These are phyloP conservation scores for Drosophila oshimai DNA, from an alignment of 1,140 invertebrate species.

Conservation along the genomic window DNA sequence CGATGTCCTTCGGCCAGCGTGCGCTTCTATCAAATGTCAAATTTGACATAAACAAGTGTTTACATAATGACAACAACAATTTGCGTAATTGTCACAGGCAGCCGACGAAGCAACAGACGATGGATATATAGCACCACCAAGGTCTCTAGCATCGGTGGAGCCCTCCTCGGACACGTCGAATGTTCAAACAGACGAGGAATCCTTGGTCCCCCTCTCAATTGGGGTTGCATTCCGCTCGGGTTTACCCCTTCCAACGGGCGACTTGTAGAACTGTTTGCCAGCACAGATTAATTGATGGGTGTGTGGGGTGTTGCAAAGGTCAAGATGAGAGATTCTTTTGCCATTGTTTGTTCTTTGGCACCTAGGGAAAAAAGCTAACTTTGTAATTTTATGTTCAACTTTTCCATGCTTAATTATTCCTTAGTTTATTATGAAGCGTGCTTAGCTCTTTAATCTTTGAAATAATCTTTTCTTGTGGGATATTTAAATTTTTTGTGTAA, in stretches of 20 bases:
- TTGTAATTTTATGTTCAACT: neutral
- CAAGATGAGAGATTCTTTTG: constrained; percentile 4
- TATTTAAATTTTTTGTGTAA: neutral
- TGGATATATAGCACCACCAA: neutral
- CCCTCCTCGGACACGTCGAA: neutral
- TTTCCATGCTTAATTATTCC: too few relatives aligned
- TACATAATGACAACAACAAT: constrained; percentile 81
- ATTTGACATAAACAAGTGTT: constrained; percentile 80
- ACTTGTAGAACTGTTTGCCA: constrained; percentile 20
- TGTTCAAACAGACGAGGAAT: constrained; percentile 3
- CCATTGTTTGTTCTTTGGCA: constrained; percentile 1
- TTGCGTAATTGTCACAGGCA: constrained; percentile 73
- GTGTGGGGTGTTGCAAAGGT: neutral
- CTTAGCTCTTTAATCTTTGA: neutral
- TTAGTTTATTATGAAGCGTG: constrained; percentile 1
- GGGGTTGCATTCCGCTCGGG: constrained; percentile 14
- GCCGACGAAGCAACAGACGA: neutral
- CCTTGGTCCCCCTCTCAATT: neutral
- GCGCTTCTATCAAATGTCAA: constrained; percentile 72
- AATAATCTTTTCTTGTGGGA: neutral
- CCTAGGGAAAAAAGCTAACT: neutral
- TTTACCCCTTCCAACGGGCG: constrained; percentile 7
- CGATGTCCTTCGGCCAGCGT: neutral
- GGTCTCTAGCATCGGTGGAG: neutral
- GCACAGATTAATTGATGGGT: constrained; percentile 54